phyloP scores from a whole-genome alignment of 1,140 invertebrate species.

The Cotesia chilonis region DNA sequence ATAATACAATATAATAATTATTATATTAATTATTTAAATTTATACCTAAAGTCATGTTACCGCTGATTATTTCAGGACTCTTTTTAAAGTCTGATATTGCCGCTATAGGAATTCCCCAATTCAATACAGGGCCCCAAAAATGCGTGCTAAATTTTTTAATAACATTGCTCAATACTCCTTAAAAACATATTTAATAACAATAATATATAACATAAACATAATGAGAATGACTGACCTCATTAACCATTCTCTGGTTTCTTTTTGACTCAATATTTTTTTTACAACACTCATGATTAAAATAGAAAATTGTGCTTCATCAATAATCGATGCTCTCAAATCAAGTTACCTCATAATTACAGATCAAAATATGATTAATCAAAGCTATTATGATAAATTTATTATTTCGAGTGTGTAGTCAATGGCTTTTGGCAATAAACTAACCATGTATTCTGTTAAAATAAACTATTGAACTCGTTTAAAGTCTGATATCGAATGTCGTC shows the following conservation, averaged over 20 bases:
- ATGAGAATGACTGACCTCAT: slow-evolving; percentile 9
- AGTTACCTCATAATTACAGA: too few species aligned
- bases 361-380: too few species aligned
- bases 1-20: not conserved
- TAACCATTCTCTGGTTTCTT: slow-evolving; percentile 49
- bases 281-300: slow-evolving; percentile 42
- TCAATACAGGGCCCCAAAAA: slow-evolving; percentile 93
- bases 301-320: not conserved
- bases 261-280: slow-evolving; percentile 38
- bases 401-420: too few species aligned
- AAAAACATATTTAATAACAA: too few species aligned
- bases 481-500: too few species aligned
- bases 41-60: slow-evolving; percentile 94
- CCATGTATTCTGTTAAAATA: too few species aligned
- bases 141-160: slow-evolving; percentile 75
- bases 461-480: too few species aligned
- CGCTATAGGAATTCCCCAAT: slow-evolving; percentile 97
- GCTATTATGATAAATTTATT: too few species aligned
- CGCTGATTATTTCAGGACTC: slow-evolving; percentile 93
- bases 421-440: too few species aligned
- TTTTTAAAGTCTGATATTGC: slow-evolving; percentile 91
- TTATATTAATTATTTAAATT: slow-evolving; percentile 25
- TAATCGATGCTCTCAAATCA: not conserved
- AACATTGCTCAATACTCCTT: too few species aligned
- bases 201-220: too few species aligned